A percentile compares a stretch with the other conserved stretches of the same genome.
These are phyloP conservation scores for Dermatemys mawii DNA, from an alignment of 2,113 vertebrate species.

Conservation along the genomic window DNA sequence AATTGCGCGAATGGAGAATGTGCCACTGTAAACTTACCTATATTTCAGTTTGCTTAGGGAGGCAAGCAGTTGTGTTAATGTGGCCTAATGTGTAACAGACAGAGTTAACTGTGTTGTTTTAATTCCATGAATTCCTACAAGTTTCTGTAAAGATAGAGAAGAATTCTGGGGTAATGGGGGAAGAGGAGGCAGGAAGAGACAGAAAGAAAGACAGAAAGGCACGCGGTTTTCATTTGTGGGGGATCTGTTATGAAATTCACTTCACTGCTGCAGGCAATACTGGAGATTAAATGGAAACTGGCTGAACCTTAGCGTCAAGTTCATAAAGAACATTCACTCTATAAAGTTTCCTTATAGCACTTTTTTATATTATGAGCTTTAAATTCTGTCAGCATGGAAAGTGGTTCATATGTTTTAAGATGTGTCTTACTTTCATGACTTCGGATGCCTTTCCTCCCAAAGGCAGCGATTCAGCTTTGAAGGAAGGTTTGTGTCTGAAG, in stretches of 20 bases:
- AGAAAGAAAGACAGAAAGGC: slow-evolving; percentile 49
- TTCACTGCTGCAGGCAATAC: slow-evolving; percentile 75
- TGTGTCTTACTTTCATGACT: slow-evolving; percentile 53
- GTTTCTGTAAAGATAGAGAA: slow-evolving; percentile 54
- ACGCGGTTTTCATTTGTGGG: slow-evolving; percentile 79
- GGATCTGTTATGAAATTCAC: slow-evolving; percentile 59
- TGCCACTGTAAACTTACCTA: not conserved
- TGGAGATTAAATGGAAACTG: slow-evolving; percentile 76
- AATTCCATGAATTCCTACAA: slow-evolving; percentile 39
- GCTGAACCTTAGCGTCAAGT: slow-evolving; percentile 61
- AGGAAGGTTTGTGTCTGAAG: not conserved
- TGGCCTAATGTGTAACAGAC: slow-evolving; percentile 50
- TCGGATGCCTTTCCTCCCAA: slow-evolving; percentile 61
- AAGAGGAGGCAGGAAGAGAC: slow-evolving; percentile 1
- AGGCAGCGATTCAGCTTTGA: slow-evolving; percentile 39
- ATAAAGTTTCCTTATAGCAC: slow-evolving; percentile 74
- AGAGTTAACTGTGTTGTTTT: slow-evolving; percentile 14
- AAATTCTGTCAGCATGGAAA: slow-evolving; percentile 73
- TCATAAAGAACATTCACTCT: slow-evolving; percentile 73
- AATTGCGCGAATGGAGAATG: not conserved
- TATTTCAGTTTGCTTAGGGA: slow-evolving; percentile 41
- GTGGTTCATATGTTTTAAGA: slow-evolving; percentile 66
- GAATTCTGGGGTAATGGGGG: slow-evolving; percentile 3
- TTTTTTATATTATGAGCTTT: slow-evolving; percentile 75
- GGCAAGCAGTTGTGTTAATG: slow-evolving; percentile 50